Percentiles rank a stretch among this genome's conserved stretches.
phyloP scores from a whole-genome alignment of 2,113 vertebrate genomes.

The Pantherophis guttatus region DNA sequence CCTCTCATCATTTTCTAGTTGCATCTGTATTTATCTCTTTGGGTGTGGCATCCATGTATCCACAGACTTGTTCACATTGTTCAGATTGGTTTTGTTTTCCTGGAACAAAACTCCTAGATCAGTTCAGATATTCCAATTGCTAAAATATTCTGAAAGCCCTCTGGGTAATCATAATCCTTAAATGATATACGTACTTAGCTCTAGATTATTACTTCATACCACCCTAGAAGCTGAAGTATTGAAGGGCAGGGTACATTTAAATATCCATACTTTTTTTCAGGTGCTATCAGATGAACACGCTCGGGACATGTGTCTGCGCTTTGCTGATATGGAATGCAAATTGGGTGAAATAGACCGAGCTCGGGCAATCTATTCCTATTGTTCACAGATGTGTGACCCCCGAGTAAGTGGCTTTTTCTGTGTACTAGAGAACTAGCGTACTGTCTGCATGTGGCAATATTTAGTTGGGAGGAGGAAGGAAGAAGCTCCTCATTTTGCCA shows the following conservation, averaged over 20 bases:
- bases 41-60: neutral
- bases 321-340: conserved; percentile 92
- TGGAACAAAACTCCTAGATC: neutral
- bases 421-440: neutral
- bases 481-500: neutral
- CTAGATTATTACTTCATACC: neutral
- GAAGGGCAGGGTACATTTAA: neutral
- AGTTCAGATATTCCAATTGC: neutral
- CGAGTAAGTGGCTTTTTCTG: conserved; percentile 65
- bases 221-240: neutral
- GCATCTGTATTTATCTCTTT: neutral
- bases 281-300: conserved; percentile 87
- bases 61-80: neutral
- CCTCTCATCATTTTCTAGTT: neutral
- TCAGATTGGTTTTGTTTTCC: neutral
- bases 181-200: neutral
- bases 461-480: neutral
- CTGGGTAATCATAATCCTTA: neutral
- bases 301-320: conserved; percentile 90
- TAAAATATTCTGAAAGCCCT: neutral
- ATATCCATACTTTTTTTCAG: conserved; percentile 46
- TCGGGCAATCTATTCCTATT: conserved; percentile 91
- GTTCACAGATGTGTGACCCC: conserved; percentile 93
- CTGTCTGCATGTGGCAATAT: neutral
- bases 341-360: conserved; percentile 90